Evolutionary conservation across 2,113 vertebrate genomes (phyloP).

Genomic region (Setophaga coronata): DNA sequence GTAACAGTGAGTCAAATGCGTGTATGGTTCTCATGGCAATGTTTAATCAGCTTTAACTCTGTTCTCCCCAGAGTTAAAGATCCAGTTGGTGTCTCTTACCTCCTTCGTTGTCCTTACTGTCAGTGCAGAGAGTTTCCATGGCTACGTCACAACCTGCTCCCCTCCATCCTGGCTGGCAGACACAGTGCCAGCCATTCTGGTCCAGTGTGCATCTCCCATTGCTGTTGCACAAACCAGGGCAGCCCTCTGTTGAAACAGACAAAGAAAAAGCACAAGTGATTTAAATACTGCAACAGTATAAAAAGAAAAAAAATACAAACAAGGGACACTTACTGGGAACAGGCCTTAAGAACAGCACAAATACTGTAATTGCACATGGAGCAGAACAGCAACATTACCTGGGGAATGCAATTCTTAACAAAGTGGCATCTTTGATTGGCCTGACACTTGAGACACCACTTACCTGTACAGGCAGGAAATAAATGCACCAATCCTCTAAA

Average conservation of each 20-base stretch:
- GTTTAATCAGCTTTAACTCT: not conserved
- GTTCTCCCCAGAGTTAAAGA: not conserved
- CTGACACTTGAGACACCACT: slow-evolving; percentile 81
- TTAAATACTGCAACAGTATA: slow-evolving; percentile 23
- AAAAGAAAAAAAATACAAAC: slow-evolving; percentile 59
- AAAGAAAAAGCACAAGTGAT: slow-evolving; percentile 58
- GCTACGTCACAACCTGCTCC: slow-evolving; percentile 96
- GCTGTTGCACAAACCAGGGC: slow-evolving; percentile 97
- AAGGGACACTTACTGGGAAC: slow-evolving; percentile 84
- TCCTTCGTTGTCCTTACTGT: slow-evolving; percentile 98
- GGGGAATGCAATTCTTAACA: slow-evolving; percentile 72
- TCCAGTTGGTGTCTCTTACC: slow-evolving; percentile 74
- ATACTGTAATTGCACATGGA: slow-evolving; percentile 97
- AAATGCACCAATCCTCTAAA: slow-evolving; percentile 74
- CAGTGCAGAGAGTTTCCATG: slow-evolving; percentile 95
- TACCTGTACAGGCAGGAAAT: slow-evolving; percentile 79
- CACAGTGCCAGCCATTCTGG: slow-evolving; percentile 97
- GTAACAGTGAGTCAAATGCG: not conserved
- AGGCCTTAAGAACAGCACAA: slow-evolving; percentile 89
- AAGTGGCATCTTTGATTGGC: slow-evolving; percentile 83
- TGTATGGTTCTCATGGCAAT: not conserved
- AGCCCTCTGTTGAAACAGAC: slow-evolving; percentile 87
- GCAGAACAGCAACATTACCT: slow-evolving; percentile 75
- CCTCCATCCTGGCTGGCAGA: slow-evolving; percentile 98
- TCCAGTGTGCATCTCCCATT: slow-evolving; percentile 96